These are phyloP conservation scores for Vanessa atalanta DNA, from an alignment of 1,140 invertebrate species.

Conservation along the genomic window DNA sequence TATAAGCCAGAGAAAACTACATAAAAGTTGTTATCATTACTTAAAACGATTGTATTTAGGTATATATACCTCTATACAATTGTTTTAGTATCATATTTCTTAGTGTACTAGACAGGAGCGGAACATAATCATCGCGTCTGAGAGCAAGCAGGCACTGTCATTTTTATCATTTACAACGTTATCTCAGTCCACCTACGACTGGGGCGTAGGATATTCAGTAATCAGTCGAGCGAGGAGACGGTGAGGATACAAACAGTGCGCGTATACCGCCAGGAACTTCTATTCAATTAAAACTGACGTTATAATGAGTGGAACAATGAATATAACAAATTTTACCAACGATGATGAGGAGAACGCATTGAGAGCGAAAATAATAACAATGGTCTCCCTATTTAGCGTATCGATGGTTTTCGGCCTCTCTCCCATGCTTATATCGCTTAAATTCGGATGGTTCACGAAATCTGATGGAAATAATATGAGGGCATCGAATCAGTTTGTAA, in stretches of 20 bases:
- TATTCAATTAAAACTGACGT: slow-evolving; percentile 41
- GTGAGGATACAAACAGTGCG: slow-evolving; percentile 31
- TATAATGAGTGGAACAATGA: slow-evolving; percentile 52
- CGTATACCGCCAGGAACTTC: slow-evolving; percentile 28
- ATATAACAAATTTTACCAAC: slow-evolving; percentile 30
- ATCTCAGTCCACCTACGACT: slow-evolving; percentile 60
- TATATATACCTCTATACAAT: neutral
- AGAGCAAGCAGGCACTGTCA: slow-evolving; percentile 56
- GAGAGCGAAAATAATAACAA: slow-evolving; percentile 86
- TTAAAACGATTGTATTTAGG: too few species aligned
- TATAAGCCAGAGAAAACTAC: too few species aligned
- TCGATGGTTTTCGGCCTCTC: slow-evolving; percentile 86
- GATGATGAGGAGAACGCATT: slow-evolving; percentile 49
- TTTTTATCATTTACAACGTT: slow-evolving; percentile 74
- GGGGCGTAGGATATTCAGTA: slow-evolving; percentile 45
- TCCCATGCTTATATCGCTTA: slow-evolving; percentile 85
- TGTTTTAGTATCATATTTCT: slow-evolving; percentile 12
- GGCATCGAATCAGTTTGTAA: slow-evolving; percentile 65
- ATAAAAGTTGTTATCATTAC: too few species aligned
- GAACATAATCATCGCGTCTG: slow-evolving; percentile 44
- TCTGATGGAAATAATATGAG: slow-evolving; percentile 71
- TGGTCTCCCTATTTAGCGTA: slow-evolving; percentile 85
- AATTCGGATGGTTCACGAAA: slow-evolving; percentile 82
- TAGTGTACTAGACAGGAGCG: slow-evolving; percentile 19
- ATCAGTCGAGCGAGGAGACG: slow-evolving; percentile 53